Percentiles rank a stretch among this genome's conserved stretches.
Evolutionary conservation across 2,113 vertebrate genomes (phyloP).

Genomic region (Cephalopholis sonnerati): DNA sequence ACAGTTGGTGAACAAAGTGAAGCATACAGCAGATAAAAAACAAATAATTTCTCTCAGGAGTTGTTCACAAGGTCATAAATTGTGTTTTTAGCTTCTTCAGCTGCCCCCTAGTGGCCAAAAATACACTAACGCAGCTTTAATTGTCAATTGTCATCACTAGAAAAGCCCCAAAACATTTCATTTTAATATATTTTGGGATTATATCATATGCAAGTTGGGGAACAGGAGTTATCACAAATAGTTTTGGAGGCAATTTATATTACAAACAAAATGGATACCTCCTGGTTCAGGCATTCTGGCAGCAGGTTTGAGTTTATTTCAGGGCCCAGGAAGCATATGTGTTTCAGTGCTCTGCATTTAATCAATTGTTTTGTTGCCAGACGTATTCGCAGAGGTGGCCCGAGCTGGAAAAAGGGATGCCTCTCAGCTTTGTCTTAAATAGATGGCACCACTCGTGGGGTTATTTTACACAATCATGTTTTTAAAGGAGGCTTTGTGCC

Average conservation of each 20-base stretch:
- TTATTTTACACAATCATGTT: background rate
- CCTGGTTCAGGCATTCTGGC: background rate
- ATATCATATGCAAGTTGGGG: background rate
- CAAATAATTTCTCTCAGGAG: background rate
- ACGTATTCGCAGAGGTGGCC: conserved; percentile 15
- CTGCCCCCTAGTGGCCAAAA: conserved; percentile 5
- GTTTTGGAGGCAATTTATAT: background rate
- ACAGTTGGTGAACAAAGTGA: background rate
- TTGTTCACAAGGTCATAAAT: background rate
- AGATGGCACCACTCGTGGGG: background rate
- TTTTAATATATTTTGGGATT: too few species aligned
- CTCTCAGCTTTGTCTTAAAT: conserved; percentile 7
- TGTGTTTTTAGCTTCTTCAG: background rate
- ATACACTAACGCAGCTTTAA: background rate
- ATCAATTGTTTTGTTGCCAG: conserved; percentile 7
- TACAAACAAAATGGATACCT: background rate
- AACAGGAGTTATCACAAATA: background rate
- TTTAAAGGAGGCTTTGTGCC: conserved; percentile 31
- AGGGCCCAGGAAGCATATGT: background rate
- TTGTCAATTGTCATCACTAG: background rate
- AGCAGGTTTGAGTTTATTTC: conserved; percentile 9
- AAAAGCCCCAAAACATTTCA: background rate
- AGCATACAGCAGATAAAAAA: background rate
- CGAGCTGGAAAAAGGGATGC: background rate
- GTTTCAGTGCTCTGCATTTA: conserved; percentile 20